Conservation (phyloP, 2,888 invertebrate species). For the Cryptocephalus moraei region DNA sequence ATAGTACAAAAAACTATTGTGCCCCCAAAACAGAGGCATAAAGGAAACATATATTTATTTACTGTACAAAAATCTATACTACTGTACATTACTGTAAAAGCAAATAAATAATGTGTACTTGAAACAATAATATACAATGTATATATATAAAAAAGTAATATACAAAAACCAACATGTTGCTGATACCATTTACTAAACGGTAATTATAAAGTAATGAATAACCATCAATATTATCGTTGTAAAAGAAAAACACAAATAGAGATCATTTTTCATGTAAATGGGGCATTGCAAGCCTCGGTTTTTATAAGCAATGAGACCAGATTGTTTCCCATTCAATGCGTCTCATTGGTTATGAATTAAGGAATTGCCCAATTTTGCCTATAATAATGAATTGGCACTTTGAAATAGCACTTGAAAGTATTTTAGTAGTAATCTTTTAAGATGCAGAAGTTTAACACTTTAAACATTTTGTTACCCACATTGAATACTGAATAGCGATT, state of each 20-base stretch:
- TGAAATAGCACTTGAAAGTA: constrained; percentile 35
- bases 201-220: neutral
- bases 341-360: neutral
- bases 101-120: constrained; percentile 38
- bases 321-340: neutral
- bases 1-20: constrained; percentile 67
- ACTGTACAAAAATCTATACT: constrained; percentile 40
- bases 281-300: neutral
- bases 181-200: constrained; percentile 2
- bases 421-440: constrained; percentile 7
- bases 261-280: constrained; percentile 27
- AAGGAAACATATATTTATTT: constrained; percentile 30
- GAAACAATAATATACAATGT: constrained; percentile 32
- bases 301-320: neutral
- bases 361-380: constrained; percentile 11
- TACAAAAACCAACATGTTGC: constrained; percentile 12
- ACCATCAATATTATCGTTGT: constrained; percentile 26
- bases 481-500: constrained; percentile 35
- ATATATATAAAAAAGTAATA: constrained; percentile 24
- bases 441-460: constrained; percentile 16
- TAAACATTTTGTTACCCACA: constrained; percentile 23
- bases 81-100: constrained; percentile 40
- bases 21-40: constrained; percentile 24
- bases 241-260: constrained; percentile 33
- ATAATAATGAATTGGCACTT: constrained; percentile 39